Percentiles rank a stretch among this genome's conserved stretches.
Conservation (phyloP, 2,888 invertebrate genomes). For the Pollenia labialis region DNA sequence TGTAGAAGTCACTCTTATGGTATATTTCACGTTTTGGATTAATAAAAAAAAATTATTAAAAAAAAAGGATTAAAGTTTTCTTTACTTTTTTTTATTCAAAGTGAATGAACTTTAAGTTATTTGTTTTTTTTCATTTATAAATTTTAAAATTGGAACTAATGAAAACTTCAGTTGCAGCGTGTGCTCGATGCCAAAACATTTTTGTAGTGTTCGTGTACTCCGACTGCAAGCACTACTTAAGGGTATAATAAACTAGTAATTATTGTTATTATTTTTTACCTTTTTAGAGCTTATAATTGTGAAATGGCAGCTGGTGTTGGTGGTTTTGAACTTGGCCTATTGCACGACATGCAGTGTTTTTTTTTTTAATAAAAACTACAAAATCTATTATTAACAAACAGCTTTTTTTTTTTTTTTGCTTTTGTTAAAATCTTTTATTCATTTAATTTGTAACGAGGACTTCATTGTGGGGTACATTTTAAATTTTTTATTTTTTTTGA, state of each 20-base stretch:
- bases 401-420: conserved; percentile 32
- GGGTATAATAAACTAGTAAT: conserved; percentile 19
- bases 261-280: conserved; percentile 8
- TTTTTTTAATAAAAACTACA: conserved; percentile 3
- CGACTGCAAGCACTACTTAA: not conserved
- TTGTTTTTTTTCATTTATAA: too few relatives aligned
- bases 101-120: conserved; percentile 50
- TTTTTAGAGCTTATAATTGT: not conserved
- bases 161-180: not conserved
- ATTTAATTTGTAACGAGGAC: not conserved
- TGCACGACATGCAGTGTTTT: conserved; percentile 51
- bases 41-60: too few relatives aligned
- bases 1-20: too few relatives aligned
- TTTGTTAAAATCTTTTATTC: conserved; percentile 27
- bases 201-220: not conserved
- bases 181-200: not conserved
- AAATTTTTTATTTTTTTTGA: too few relatives aligned
- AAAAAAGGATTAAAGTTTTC: not conserved
- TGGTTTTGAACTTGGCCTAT: conserved; percentile 70
- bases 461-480: too few relatives aligned
- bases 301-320: not conserved
- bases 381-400: conserved; percentile 49
- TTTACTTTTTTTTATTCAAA: not conserved
- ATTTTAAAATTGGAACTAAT: not conserved
- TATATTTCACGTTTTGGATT: too few relatives aligned